phyloP scores from a whole-genome alignment of 37 sponge, comb jelly and placozoan genomes.

The Mnemiopsis leidyi region DNA sequence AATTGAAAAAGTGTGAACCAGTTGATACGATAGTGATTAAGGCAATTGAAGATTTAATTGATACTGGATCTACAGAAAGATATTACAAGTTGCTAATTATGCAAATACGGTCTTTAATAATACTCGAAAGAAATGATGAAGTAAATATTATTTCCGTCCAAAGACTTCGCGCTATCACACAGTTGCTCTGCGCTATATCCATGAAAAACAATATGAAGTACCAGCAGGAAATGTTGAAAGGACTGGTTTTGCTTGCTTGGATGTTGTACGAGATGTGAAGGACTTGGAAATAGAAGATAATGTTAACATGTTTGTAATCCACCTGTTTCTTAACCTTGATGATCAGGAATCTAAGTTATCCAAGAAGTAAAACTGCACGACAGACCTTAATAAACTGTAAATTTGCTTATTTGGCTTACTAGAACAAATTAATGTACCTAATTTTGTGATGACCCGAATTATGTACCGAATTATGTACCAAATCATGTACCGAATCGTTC shows the following conservation, averaged over 20 bases:
- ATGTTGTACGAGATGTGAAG: not conserved
- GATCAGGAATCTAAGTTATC: too few relatives aligned
- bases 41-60: not conserved
- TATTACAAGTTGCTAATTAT: not conserved
- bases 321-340: not conserved
- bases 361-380: too few relatives aligned
- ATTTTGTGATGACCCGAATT: too few relatives aligned
- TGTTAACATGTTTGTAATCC: not conserved
- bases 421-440: too few relatives aligned
- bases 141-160: not conserved
- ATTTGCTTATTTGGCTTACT: too few relatives aligned
- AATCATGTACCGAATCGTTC: too few relatives aligned
- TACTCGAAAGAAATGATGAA: not conserved
- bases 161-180: not conserved
- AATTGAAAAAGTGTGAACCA: not conserved
- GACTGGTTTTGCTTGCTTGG: not conserved
- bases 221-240: not conserved
- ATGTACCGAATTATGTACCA: too few relatives aligned
- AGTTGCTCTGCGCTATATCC: not conserved
- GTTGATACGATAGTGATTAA: not conserved
- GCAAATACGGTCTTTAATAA: not conserved
- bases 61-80: not conserved
- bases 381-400: too few relatives aligned
- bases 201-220: not conserved
- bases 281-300: not conserved